These are phyloP conservation scores for Gasterosteus nipponicus DNA, from an alignment of 2,113 vertebrate genomes.

Conservation along the genomic window DNA sequence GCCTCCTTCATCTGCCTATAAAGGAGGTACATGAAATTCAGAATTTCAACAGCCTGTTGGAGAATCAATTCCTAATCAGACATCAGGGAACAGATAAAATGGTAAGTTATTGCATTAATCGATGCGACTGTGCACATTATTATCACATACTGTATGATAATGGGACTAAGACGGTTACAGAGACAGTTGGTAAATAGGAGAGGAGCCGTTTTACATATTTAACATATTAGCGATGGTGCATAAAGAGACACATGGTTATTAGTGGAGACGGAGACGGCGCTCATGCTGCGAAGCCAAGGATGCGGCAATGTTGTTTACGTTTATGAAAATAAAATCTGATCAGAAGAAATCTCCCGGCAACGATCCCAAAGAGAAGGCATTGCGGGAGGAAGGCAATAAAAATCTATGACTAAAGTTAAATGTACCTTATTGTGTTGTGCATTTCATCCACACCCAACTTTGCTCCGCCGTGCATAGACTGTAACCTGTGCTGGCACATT, in stretches of 20 bases:
- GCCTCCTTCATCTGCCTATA: no score
- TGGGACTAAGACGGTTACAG: constrained; percentile 31
- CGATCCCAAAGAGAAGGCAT: constrained; percentile 45
- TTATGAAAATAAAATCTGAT: constrained; percentile 67
- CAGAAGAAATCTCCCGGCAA: constrained; percentile 57
- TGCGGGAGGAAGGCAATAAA: constrained; percentile 48
- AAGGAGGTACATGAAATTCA: not conserved
- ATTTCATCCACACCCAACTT: constrained; percentile 47
- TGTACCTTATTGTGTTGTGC: constrained; percentile 1
- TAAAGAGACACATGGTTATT: constrained; percentile 36
- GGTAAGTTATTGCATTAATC: constrained; percentile 32
- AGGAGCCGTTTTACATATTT: constrained; percentile 54
- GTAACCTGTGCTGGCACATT: constrained; percentile 14
- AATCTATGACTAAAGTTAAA: constrained; percentile 67
- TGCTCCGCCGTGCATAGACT: constrained; percentile 18
- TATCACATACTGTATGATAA: constrained; percentile 20
- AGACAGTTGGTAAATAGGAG: constrained; percentile 26
- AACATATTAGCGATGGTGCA: constrained; percentile 52
- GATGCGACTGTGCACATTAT: constrained; percentile 37
- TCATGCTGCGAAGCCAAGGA: constrained; percentile 66
- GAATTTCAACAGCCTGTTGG: not conserved
- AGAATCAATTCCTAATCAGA: constrained; percentile 19
- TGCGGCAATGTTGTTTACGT: constrained; percentile 44
- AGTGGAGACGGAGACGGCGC: constrained; percentile 37
- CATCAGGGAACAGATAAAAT: constrained; percentile 12